Evolutionary conservation across 2,888 invertebrate genomes (phyloP).

Genomic region (Lepeophtheirus nordmannii): DNA sequence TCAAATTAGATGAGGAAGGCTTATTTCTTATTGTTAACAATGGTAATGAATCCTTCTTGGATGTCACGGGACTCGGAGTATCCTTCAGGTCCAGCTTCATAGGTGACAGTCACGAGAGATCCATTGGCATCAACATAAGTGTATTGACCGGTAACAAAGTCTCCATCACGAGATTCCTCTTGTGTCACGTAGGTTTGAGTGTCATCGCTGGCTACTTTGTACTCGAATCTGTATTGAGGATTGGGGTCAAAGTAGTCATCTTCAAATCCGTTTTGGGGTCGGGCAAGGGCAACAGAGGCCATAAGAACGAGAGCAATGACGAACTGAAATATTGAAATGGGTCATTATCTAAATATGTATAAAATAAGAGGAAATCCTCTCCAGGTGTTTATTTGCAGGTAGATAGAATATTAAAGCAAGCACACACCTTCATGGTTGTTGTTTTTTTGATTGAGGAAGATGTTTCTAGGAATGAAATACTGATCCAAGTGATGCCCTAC

Average conservation of each 20-base stretch:
- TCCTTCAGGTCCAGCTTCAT: neutral
- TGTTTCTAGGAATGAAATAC: too few species aligned
- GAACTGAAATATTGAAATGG: neutral
- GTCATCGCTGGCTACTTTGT: slow-evolving; percentile 23
- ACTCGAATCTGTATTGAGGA: slow-evolving; percentile 16
- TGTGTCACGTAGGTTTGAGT: slow-evolving; percentile 21
- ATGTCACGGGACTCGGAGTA: neutral
- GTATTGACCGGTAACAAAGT: slow-evolving; percentile 20
- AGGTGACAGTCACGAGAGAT: neutral
- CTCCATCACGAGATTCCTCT: slow-evolving; percentile 21
- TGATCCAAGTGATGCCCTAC: too few species aligned
- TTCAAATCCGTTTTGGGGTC: neutral
- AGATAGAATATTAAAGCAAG: too few species aligned
- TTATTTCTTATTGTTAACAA: neutral
- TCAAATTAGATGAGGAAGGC: too few species aligned
- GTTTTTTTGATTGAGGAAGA: too few species aligned
- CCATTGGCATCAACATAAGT: slow-evolving; percentile 18
- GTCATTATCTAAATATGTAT: too few species aligned
- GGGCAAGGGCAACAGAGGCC: neutral
- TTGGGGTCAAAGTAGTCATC: slow-evolving; percentile 14
- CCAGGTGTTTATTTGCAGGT: too few species aligned
- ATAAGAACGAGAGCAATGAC: neutral
- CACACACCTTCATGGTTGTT: too few species aligned
- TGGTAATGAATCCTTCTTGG: neutral
- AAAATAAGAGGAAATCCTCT: too few species aligned